A percentile compares a stretch with the other conserved stretches of the same genome.
Evolutionary conservation across 2,113 vertebrate genomes (phyloP).

Genomic region (Theristicus caerulescens): DNA sequence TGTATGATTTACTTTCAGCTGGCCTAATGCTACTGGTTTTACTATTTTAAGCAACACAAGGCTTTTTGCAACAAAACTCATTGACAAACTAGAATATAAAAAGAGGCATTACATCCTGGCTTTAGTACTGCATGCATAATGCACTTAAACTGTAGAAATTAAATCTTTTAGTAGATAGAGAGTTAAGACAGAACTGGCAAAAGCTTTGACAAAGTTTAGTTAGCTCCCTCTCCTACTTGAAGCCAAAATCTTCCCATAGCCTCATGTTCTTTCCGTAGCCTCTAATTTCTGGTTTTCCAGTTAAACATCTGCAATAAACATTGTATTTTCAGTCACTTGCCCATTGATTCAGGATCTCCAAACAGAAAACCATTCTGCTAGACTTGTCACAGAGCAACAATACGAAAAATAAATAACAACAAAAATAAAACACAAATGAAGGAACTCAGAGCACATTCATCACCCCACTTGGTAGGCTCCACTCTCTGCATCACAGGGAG

Average conservation of each 20-base stretch:
- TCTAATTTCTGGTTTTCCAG: not conserved
- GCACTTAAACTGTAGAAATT: not conserved
- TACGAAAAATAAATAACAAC: not conserved
- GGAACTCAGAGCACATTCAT: rapidly evolving
- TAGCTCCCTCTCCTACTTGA: not conserved
- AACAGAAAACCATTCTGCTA: not conserved
- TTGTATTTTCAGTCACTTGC: not conserved
- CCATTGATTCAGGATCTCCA: not conserved
- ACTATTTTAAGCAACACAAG: not conserved
- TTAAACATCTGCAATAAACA: not conserved
- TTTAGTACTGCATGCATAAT: not conserved
- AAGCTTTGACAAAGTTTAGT: not conserved
- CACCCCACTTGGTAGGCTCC: not conserved
- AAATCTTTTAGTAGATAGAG: not conserved
- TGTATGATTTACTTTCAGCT: not conserved
- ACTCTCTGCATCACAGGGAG: not conserved
- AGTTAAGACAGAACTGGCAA: not conserved
- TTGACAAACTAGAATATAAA: not conserved
- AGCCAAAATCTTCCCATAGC: not conserved
- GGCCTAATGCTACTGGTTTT: not conserved
- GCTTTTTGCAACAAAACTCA: not conserved
- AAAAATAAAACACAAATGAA: not conserved
- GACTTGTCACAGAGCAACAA: not conserved
- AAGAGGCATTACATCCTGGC: not conserved
- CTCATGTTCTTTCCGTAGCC: rapidly evolving